phyloP scores from a whole-genome alignment of 2,888 invertebrate genomes.

The Amphipyra tragopoginis region DNA sequence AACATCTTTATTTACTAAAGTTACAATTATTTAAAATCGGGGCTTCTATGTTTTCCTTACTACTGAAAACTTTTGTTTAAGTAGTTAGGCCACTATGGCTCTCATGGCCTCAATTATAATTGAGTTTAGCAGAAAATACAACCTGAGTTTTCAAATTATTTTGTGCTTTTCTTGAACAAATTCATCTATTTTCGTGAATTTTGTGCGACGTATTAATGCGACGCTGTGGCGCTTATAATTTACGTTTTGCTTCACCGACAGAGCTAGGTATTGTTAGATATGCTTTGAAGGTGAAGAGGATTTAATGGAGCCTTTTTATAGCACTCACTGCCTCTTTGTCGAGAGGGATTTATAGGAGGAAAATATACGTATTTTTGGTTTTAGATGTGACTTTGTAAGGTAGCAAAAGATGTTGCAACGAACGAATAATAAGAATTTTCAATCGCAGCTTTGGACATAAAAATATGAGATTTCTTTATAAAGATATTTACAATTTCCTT shows the following conservation, averaged over 20 bases:
- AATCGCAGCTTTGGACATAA: no score
- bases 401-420: no score
- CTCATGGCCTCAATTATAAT: no score
- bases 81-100: no score
- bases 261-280: slow-evolving; percentile 51
- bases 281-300: slow-evolving; percentile 34
- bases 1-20: no score
- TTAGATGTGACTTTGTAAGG: slow-evolving; percentile 15
- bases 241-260: slow-evolving; percentile 52
- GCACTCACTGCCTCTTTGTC: slow-evolving; percentile 19
- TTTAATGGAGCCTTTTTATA: slow-evolving; percentile 46
- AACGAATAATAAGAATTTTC: no score
- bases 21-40: no score
- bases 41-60: no score
- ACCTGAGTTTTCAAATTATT: no score
- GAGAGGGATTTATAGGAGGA: slow-evolving; percentile 35
- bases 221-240: slow-evolving; percentile 56
- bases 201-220: slow-evolving; percentile 49
- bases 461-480: no score
- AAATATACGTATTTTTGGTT: slow-evolving; percentile 27
- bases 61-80: no score
- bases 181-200: slow-evolving; percentile 52
- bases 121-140: slow-evolving; percentile 5
- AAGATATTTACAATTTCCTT: no score
- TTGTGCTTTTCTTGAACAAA: slow-evolving; percentile 33